A percentile compares a stretch with the other conserved stretches of the same genome.
Evolutionary conservation across 92 coral and sea anemone genomes (phyloP).

Genomic region (Galaxea fascicularis): DNA sequence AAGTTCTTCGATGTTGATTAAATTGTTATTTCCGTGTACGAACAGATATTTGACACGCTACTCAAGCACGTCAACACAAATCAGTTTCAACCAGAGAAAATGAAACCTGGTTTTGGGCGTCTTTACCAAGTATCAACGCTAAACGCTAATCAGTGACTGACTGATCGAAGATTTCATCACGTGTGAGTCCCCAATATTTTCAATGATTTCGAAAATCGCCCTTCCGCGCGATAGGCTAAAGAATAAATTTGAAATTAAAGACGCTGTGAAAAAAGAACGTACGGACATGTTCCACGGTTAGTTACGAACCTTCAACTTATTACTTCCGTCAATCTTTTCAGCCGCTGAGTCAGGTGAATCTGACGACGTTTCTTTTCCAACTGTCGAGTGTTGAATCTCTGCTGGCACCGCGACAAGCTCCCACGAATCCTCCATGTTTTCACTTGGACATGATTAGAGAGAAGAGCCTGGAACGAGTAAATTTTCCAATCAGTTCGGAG

Average conservation of each 20-base stretch:
- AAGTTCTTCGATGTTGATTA: neutral
- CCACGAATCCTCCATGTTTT: conserved; percentile 80
- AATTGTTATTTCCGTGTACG: neutral
- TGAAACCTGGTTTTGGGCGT: neutral
- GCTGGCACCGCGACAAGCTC: conserved; percentile 74
- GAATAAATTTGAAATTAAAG: no score
- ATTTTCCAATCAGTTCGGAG: neutral
- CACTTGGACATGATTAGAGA: neutral
- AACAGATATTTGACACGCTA: no score
- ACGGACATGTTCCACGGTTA: neutral
- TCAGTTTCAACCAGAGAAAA: neutral
- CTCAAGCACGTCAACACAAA: neutral
- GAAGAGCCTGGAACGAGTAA: neutral
- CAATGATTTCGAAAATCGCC: no score
- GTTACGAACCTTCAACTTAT: conserved; percentile 23
- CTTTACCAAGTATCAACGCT: neutral
- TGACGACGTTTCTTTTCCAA: conserved; percentile 7
- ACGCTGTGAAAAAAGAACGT: neutral
- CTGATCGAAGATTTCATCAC: neutral
- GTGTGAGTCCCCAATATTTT: neutral
- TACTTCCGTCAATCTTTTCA: conserved; percentile 35
- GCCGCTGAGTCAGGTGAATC: conserved; percentile 18
- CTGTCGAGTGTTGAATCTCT: conserved; percentile 68
- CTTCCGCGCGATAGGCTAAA: no score
- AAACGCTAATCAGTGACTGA: no score